phyloP scores from a whole-genome alignment of 2,797 vertebrate genomes.

The Neoniphon sammara region DNA sequence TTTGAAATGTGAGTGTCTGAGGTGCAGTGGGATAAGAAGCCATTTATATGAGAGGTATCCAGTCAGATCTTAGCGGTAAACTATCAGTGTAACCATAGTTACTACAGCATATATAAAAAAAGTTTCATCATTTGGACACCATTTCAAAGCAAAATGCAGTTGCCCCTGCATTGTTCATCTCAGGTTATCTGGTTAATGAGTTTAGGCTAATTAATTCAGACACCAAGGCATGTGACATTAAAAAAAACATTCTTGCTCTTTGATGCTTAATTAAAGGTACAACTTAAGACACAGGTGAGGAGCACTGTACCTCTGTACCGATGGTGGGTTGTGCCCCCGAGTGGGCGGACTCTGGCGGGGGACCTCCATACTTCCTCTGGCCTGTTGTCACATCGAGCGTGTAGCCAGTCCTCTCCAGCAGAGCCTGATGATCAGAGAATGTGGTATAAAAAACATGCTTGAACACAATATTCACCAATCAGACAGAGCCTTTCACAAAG shows the following conservation, averaged over 20 bases:
- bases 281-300: background rate
- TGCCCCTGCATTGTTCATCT: background rate
- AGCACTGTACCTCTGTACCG: conserved; percentile 92
- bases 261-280: background rate
- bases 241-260: background rate
- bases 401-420: conserved; percentile 97
- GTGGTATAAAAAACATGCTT: background rate
- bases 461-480: background rate
- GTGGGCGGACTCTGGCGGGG: conserved; percentile 94
- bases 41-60: conserved; percentile 45
- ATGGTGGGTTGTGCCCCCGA: conserved; percentile 94
- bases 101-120: conserved; percentile 57
- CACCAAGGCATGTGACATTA: background rate
- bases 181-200: background rate
- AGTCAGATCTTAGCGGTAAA: conserved; percentile 78
- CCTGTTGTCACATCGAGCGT: conserved; percentile 99
- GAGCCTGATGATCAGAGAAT: conserved; percentile 74
- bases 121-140: conserved; percentile 71
- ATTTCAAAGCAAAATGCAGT: background rate
- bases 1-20: background rate
- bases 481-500: background rate
- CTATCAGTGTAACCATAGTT: conserved; percentile 73
- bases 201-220: background rate
- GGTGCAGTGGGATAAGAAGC: background rate
- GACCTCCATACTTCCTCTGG: conserved; percentile 98